Evolutionary conservation across 2,113 vertebrate genomes (phyloP).

Genomic region (Scolopax mira): DNA sequence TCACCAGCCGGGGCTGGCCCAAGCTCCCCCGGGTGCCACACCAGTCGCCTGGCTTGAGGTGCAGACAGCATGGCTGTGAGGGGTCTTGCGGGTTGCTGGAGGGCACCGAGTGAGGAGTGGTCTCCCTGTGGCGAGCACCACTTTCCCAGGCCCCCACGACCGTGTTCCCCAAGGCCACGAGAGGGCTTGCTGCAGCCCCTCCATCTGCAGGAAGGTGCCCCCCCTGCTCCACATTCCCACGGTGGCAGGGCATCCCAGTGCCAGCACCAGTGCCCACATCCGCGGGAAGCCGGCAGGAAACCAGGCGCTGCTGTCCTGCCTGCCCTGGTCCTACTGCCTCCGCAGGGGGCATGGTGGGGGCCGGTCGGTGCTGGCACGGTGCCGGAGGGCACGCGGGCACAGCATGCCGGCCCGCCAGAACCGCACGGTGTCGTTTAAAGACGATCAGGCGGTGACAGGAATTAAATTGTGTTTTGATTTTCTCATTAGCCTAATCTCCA

Average conservation of each 20-base stretch:
- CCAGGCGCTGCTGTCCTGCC: not conserved
- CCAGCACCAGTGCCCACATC: slow-evolving; percentile 21
- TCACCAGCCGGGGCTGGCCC: not conserved
- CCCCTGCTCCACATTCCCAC: not conserved
- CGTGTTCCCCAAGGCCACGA: fast-evolving
- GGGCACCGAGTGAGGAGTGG: not conserved
- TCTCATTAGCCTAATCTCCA: slow-evolving; percentile 88
- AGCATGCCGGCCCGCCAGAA: not conserved
- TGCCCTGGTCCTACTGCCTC: not conserved
- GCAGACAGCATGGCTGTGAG: not conserved
- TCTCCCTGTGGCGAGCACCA: fast-evolving
- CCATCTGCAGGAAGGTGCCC: not conserved
- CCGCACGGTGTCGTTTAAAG: slow-evolving; percentile 19
- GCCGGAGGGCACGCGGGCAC: slow-evolving; percentile 69
- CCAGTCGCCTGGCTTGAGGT: not conserved
- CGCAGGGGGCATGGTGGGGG: not conserved
- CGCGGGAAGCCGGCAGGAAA: slow-evolving; percentile 22
- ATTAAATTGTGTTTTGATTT: slow-evolving; percentile 88
- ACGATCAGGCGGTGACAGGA: slow-evolving; percentile 79
- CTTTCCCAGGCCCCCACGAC: not conserved
- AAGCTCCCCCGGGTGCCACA: not conserved
- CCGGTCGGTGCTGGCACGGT: slow-evolving; percentile 7
- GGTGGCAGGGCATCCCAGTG: not conserved
- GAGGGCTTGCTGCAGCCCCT: fast-evolving
- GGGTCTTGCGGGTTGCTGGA: not conserved